Percentiles rank a stretch among this genome's conserved stretches.
phyloP scores from a whole-genome alignment of 2,113 vertebrate genomes.

The Bothrops jararaca region DNA sequence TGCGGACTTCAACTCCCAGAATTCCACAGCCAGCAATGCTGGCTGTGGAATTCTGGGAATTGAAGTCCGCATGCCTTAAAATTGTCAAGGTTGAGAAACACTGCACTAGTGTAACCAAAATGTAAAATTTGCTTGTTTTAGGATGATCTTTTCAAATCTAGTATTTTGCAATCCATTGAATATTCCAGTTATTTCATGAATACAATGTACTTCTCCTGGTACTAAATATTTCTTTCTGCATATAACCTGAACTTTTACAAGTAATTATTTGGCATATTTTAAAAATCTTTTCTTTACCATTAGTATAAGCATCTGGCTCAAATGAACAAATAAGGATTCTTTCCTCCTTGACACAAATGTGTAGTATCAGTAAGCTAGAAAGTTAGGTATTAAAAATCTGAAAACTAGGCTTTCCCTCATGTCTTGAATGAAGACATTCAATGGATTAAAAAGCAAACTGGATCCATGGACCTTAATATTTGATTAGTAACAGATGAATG shows the following conservation, averaged over 20 bases:
- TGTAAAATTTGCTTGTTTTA: background rate
- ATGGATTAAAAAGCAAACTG: background rate
- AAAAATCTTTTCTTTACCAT: background rate
- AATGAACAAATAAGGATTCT: background rate
- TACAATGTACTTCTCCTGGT: background rate
- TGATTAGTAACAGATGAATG: background rate
- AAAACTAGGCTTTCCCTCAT: background rate
- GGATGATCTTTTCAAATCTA: background rate
- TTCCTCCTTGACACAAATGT: background rate
- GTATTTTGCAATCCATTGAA: background rate
- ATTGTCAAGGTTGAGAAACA: no score
- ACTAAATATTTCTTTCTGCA: background rate
- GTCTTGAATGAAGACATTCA: background rate
- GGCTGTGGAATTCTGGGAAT: no score
- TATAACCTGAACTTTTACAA: background rate
- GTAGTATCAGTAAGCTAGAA: background rate
- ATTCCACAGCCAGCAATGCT: no score
- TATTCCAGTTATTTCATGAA: no score
- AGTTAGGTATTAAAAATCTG: background rate
- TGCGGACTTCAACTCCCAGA: no score
- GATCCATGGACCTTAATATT: background rate
- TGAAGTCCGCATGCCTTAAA: no score
- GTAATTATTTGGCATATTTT: background rate
- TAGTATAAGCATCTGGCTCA: background rate
- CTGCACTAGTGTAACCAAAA: slow-evolving; percentile 1